Conservation (phyloP, 2,113 vertebrate species). For the Onychostoma macrolepis region DNA sequence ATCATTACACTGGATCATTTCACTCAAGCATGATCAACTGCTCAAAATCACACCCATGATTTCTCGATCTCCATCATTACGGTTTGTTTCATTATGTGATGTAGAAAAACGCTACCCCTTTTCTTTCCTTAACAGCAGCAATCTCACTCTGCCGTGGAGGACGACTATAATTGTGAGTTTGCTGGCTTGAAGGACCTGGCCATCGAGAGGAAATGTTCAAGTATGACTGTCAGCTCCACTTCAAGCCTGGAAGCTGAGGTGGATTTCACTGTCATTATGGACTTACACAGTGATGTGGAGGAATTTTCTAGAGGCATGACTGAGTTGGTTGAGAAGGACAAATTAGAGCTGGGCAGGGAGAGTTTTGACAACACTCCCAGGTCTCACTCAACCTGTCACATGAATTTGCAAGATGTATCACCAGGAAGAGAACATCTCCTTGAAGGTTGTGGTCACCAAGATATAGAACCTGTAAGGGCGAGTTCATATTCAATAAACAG, state of each 20-base stretch:
- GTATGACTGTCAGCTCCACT: constrained; percentile 95
- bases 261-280: constrained; percentile 90
- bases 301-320: constrained; percentile 84
- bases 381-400: constrained; percentile 72
- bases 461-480: constrained; percentile 69
- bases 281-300: constrained; percentile 86
- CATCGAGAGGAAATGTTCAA: constrained; percentile 95
- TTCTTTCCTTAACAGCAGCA: constrained; percentile 72
- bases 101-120: constrained; percentile 28
- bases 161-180: constrained; percentile 85
- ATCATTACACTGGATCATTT: background rate
- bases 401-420: constrained; percentile 71
- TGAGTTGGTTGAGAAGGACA: constrained; percentile 77
- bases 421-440: constrained; percentile 69
- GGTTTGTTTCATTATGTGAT: background rate
- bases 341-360: constrained; percentile 85
- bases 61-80: background rate
- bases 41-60: background rate
- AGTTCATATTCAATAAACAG: background rate
- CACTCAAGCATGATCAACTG: background rate
- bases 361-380: constrained; percentile 76
- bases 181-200: constrained; percentile 87
- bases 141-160: constrained; percentile 73
- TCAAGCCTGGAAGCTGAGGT: constrained; percentile 95
- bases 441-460: constrained; percentile 66